These are phyloP conservation scores for Illadopsis cleaveri DNA, from an alignment of 2,113 vertebrate species.

Conservation along the genomic window DNA sequence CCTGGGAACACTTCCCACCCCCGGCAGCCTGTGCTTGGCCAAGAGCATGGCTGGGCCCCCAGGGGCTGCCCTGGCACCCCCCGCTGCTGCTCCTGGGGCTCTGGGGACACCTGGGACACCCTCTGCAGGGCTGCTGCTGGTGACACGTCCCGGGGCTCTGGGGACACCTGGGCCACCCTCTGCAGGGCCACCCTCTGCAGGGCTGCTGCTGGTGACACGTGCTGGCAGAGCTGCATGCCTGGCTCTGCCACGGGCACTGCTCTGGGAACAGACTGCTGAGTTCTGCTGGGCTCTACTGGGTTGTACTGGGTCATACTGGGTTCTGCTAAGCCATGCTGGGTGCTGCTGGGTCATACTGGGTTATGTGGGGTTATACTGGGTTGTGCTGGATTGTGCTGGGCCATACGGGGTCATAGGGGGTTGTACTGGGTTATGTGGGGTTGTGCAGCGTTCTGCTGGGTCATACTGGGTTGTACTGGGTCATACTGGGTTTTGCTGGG, in stretches of 20 bases:
- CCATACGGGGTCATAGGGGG: not conserved
- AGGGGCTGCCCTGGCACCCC: not conserved
- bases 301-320: rapidly evolving
- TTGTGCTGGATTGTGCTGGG: too few relatives aligned
- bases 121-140: not conserved
- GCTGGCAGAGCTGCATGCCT: rapidly evolving
- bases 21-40: not conserved
- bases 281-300: not conserved
- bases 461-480: rapidly evolving
- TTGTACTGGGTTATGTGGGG: rapidly evolving
- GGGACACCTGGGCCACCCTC: not conserved
- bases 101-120: not conserved
- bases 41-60: rapidly evolving
- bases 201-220: not conserved
- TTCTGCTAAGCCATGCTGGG: rapidly evolving
- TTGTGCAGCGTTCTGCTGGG: rapidly evolving
- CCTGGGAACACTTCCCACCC: not conserved
- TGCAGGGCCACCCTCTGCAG: too few relatives aligned
- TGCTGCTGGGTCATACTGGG: rapidly evolving
- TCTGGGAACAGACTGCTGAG: not conserved
- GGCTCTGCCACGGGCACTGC: rapidly evolving
- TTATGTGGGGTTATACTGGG: rapidly evolving
- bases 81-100: not conserved
- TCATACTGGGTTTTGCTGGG: rapidly evolving
- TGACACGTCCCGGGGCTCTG: rapidly evolving